These are phyloP conservation scores for Macrobrachium nipponense DNA, from an alignment of 1,140 invertebrate species.

Conservation along the genomic window DNA sequence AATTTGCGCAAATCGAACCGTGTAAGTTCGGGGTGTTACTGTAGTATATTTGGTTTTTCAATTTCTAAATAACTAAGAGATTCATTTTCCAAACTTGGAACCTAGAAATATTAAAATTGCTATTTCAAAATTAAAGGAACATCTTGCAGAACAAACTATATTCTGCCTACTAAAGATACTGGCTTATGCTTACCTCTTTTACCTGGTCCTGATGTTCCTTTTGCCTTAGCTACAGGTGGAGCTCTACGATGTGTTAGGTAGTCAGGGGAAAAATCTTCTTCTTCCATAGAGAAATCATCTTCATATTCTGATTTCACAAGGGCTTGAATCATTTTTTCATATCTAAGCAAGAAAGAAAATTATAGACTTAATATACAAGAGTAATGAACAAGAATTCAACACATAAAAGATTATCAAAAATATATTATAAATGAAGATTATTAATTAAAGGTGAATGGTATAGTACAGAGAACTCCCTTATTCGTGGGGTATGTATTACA, in stretches of 20 bases:
- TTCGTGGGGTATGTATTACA: no score
- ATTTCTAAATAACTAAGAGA: neutral
- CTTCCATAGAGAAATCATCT: slow-evolving; percentile 51
- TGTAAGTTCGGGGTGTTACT: no score
- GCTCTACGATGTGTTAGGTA: slow-evolving; percentile 46
- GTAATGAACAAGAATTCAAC: neutral
- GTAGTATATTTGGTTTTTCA: neutral
- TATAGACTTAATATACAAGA: neutral
- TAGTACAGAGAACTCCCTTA: no score
- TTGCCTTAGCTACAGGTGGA: slow-evolving; percentile 25
- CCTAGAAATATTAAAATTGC: no score
- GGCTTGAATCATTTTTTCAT: slow-evolving; percentile 56
- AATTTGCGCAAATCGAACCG: no score
- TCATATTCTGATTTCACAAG: slow-evolving; percentile 44
- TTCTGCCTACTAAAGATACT: neutral
- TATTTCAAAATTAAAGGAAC: neutral
- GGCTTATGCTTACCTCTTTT: slow-evolving; percentile 25
- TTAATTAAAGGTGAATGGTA: no score
- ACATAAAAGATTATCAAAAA: neutral
- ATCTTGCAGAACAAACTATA: neutral
- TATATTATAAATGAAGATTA: no score
- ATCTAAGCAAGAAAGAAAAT: neutral
- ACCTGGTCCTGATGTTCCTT: slow-evolving; percentile 44
- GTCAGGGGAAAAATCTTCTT: slow-evolving; percentile 47
- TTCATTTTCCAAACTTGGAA: neutral